These are phyloP conservation scores for Antheraea assamensis DNA, from an alignment of 2,888 invertebrate genomes.

Conservation along the genomic window DNA sequence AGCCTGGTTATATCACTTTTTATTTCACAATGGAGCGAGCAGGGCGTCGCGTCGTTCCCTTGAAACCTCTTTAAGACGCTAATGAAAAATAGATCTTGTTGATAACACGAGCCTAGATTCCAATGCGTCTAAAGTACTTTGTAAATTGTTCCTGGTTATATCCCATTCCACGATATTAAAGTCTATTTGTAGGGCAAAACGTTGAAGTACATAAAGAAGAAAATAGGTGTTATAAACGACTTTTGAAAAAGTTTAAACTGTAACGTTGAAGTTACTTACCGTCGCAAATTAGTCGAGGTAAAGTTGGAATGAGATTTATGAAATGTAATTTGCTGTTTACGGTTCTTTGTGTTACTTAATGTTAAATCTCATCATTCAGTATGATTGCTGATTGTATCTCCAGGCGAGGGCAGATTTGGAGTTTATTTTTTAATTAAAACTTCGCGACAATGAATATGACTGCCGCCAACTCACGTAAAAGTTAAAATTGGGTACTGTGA, in stretches of 20 bases:
- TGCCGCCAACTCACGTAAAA: neutral
- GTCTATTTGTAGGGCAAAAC: conserved; percentile 26
- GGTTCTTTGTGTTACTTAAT: conserved; percentile 50
- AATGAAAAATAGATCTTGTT: neutral
- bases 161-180: neutral
- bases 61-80: neutral
- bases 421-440: conserved; percentile 44
- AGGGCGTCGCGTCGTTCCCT: neutral
- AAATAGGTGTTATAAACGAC: conserved; percentile 54
- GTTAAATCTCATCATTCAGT: conserved; percentile 53
- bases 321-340: conserved; percentile 56
- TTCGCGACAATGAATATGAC: conserved; percentile 20
- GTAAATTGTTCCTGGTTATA: neutral
- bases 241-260: conserved; percentile 45
- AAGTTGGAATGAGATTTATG: conserved; percentile 49
- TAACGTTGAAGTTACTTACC: conserved; percentile 43
- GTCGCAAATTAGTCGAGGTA: conserved; percentile 53
- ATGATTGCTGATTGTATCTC: conserved; percentile 41
- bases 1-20: neutral
- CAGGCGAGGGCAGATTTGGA: conserved; percentile 28
- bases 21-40: neutral
- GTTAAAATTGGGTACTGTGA: neutral
- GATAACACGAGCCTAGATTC: neutral
- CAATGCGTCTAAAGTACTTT: neutral
- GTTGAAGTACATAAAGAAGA: conserved; percentile 43